Evolutionary conservation across 1,140 invertebrate genomes (phyloP), one percentile per base, ranked within the genome.

Genomic region (Leptonema lineaticorne): DNA sequence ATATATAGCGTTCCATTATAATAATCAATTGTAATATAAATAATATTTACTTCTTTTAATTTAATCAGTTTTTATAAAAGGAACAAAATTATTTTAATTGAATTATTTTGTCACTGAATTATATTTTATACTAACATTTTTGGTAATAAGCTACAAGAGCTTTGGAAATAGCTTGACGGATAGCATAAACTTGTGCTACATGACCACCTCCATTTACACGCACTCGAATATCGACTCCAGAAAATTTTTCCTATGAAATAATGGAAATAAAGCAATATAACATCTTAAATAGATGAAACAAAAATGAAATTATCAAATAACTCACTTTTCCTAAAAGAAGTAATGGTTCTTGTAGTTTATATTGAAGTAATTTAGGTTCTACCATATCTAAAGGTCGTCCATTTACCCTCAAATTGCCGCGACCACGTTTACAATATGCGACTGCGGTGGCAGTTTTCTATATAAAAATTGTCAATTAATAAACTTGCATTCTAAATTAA

Each of bases 401-500:
- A 86, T 99, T 99, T 18, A 99, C 96, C 73, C 93, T 88, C 50
- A 99, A 86, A 71, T 93, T 87, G 73, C 97, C 97, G 81, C 89
- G 88, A 33, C 97, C 97, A 71, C 91, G 86, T 82, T 98, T 99
- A 85, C 96, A 99, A 78, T 98, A 97, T 57, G 97, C 97, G 69
- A 99, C 97, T 69, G 97, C 97, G 53, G 96, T 99, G 45, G 97
- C 96, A 71, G 93, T 97, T 96, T 99, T 99, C 96, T 98, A n/a
- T n/a, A n/a, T n/a, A n/a, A n/a, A n/a, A n/a, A n/a, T n/a, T n/a
- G n/a, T n/a, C n/a, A n/a, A n/a, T n/a, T n/a, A n/a, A n/a, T n/a
- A n/a, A n/a, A n/a, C n/a, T n/a, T n/a, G n/a, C n/a, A n/a, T n/a
- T n/a, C n/a, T n/a, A n/a, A n/a, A n/a, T n/a, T n/a, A n/a, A n/a